These are phyloP conservation scores for Cyprinus carpio DNA, from an alignment of 2,113 vertebrate species.

Conservation along the genomic window DNA sequence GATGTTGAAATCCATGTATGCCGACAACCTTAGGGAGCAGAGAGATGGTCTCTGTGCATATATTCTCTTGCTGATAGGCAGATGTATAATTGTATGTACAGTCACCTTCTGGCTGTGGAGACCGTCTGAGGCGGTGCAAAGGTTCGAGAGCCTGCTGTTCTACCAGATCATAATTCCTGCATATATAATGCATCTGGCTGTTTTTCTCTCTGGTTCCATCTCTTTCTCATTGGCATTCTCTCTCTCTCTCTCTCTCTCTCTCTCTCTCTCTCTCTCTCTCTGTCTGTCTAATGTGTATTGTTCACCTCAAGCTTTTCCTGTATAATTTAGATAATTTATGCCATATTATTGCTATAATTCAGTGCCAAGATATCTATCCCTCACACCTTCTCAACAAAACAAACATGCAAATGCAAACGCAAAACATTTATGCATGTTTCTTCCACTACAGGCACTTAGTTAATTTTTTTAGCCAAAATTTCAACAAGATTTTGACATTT, in stretches of 20 bases:
- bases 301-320: background rate
- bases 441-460: background rate
- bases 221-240: conserved; percentile 11
- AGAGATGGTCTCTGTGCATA: conserved; percentile 29
- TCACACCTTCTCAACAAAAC: background rate
- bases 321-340: background rate
- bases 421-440: background rate
- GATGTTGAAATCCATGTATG: conserved; percentile 31
- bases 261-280: background rate
- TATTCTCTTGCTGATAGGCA: conserved; percentile 46
- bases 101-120: conserved; percentile 39
- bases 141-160: conserved; percentile 35
- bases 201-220: conserved; percentile 8
- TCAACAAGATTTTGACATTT: background rate
- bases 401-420: background rate
- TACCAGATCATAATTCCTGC: conserved; percentile 16
- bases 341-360: conserved; percentile 4
- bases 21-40: conserved; percentile 37
- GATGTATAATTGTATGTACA: conserved; percentile 58
- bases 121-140: conserved; percentile 23
- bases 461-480: background rate
- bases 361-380: background rate
- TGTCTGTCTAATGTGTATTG: background rate
- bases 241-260: background rate
- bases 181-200: background rate